A percentile compares a stretch with the other conserved stretches of the same genome.
Conservation (phyloP, 2,888 invertebrate species). For the Lasioglossum pauxillum region DNA sequence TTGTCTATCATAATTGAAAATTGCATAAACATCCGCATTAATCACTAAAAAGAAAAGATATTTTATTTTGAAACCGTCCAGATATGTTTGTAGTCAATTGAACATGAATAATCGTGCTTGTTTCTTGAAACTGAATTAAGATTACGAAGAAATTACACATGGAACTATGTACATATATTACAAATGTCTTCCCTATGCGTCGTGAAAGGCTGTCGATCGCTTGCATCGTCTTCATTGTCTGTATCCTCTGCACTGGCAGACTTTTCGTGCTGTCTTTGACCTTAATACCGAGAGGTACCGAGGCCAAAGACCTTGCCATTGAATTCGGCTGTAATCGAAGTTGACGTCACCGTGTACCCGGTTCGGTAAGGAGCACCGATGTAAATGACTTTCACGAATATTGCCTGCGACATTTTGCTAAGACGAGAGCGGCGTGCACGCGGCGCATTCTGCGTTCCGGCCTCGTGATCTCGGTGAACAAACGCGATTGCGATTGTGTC, state of each 20-base stretch:
- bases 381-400: conserved; percentile 67
- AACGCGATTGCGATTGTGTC: conserved; percentile 49
- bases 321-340: conserved; percentile 72
- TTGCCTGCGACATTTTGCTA: conserved; percentile 61
- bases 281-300: conserved; percentile 66
- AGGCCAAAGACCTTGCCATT: conserved; percentile 75
- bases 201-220: conserved; percentile 5
- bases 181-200: not conserved
- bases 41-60: no score
- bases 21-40: no score
- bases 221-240: not conserved
- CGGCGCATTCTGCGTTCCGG: conserved; percentile 44
- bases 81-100: no score
- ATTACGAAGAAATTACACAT: no score
- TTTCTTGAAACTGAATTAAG: no score
- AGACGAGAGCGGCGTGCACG: conserved; percentile 30
- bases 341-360: conserved; percentile 66
- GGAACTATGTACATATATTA: no score
- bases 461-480: conserved; percentile 25
- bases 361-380: conserved; percentile 55
- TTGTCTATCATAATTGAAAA: no score
- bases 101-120: no score
- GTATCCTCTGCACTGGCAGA: not conserved
- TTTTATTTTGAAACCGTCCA: no score
- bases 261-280: conserved; percentile 64